Base-by-base conservation (phyloP, 2,113 vertebrate genomes). In the Erythrocercus mccallii region DNA sequence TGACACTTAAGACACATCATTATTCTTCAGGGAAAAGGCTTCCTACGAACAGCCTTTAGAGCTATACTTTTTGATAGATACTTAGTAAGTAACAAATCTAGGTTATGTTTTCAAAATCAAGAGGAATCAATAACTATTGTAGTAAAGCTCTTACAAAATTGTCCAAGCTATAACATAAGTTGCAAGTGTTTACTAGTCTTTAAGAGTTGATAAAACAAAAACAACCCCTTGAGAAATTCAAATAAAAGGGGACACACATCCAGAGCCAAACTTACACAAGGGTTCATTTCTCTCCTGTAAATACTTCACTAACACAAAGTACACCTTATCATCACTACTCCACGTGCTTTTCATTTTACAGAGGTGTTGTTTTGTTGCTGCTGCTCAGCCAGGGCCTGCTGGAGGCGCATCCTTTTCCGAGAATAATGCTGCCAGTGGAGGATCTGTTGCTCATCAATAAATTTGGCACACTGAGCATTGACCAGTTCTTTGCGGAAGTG, bases 361-460 rank as follows among this genome's bases (percentile, higher is more conserved):
- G 98, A 88, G 2, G 99, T 71, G 90, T 98, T 99, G 58, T 98
- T 98, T 22, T 99, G 98, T 66, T 98, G 99, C 70, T 99, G 99
- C 97, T 99, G 99, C 87, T 99, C 99, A 2, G 99, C 99, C 48
- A 99, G 98, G 17, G 99, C 99, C 96, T 99, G 99, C 97, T 99
- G 99, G 74, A 99, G 98, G 8, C 99, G 98, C 94, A 99, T 98
- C 60, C 99, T 98, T 64, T 99, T 99, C 79, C 99, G 96, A 7
- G 99, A 99, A 62, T 99, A 99, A 82, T 99, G 99, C 97, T 99
- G 99, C 99, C 99, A 99, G 97, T 99, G 99, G 42, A 99, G 98
- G 60, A 99, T 99, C 97, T 99, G 99, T 94, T 99, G 99, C 96
- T 99, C 99, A 5, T 99, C 99, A 15, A 99, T 99, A 85, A 99